Percentiles rank a stretch among this genome's conserved stretches.
Conservation (phyloP, 2,797 vertebrate genomes). For the Chaetophractus vellerosus region DNA sequence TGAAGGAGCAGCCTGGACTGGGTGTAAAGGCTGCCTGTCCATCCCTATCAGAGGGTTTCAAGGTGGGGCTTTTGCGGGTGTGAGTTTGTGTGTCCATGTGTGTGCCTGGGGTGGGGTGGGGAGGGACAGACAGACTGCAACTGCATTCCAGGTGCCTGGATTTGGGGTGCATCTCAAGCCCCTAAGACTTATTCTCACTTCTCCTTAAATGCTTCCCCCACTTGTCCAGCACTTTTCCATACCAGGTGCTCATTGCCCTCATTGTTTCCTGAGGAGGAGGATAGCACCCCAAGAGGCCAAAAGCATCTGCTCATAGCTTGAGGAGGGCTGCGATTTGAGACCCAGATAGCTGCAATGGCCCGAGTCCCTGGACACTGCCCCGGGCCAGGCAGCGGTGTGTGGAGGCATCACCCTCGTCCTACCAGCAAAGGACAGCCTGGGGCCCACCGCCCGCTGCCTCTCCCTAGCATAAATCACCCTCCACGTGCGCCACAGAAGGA, state of each 20-base stretch:
- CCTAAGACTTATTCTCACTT: background rate
- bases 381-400: too few relatives aligned
- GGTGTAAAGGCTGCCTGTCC: background rate
- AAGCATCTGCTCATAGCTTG: background rate
- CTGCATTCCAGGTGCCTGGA: background rate
- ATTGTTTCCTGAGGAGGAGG: conserved; percentile 38
- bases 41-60: background rate
- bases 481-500: background rate
- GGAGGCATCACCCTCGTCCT: background rate
- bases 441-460: background rate
- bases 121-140: background rate
- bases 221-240: conserved; percentile 16
- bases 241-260: conserved; percentile 7
- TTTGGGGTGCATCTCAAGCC: background rate
- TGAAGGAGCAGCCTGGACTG: background rate
- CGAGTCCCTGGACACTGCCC: background rate
- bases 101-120: background rate
- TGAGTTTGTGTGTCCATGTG: background rate
- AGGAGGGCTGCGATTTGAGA: background rate
- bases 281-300: background rate
- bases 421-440: background rate
- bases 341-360: background rate
- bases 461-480: background rate
- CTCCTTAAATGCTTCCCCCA: conserved; percentile 48
- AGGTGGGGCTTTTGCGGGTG: background rate